Percentiles rank a stretch among this genome's conserved stretches.
phyloP scores from a whole-genome alignment of 2,113 vertebrate species.

The Cyphomyrus discorhynchus region DNA sequence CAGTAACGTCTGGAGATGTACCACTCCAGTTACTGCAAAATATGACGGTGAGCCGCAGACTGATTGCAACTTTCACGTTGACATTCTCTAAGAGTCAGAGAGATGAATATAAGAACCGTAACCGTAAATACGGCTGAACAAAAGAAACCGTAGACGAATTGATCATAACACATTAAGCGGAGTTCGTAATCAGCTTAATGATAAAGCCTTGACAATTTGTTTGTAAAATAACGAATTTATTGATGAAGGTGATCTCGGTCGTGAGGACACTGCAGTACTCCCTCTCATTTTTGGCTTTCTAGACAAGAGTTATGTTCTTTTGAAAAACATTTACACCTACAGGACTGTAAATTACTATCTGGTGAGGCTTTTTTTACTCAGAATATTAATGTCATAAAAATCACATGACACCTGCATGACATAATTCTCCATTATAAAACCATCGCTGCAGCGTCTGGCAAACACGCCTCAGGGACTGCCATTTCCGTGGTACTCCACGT shows the following conservation, averaged over 20 bases:
- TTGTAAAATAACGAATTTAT: not conserved
- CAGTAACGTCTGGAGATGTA: not conserved
- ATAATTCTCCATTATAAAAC: conserved; percentile 4
- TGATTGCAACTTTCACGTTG: not conserved
- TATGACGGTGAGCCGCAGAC: not conserved
- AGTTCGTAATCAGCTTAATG: not conserved
- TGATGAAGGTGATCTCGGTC: not conserved
- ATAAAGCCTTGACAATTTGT: not conserved
- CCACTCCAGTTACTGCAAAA: not conserved
- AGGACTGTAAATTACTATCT: not conserved
- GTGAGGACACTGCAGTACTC: not conserved
- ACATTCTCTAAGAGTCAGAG: not conserved
- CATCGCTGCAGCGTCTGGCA: not conserved
- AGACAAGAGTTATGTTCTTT: not conserved
- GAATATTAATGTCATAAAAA: conserved; percentile 8
- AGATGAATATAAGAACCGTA: not conserved
- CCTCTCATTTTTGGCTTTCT: not conserved
- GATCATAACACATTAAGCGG: not conserved
- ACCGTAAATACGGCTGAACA: not conserved
- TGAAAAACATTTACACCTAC: not conserved
- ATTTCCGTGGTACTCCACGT: not conserved
- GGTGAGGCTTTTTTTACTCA: not conserved
- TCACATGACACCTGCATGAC: not conserved
- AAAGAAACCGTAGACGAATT: not conserved
- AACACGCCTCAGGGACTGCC: not conserved